phyloP scores from a whole-genome alignment of 1,140 invertebrate species.

The Panagrolaimus sp. region DNA sequence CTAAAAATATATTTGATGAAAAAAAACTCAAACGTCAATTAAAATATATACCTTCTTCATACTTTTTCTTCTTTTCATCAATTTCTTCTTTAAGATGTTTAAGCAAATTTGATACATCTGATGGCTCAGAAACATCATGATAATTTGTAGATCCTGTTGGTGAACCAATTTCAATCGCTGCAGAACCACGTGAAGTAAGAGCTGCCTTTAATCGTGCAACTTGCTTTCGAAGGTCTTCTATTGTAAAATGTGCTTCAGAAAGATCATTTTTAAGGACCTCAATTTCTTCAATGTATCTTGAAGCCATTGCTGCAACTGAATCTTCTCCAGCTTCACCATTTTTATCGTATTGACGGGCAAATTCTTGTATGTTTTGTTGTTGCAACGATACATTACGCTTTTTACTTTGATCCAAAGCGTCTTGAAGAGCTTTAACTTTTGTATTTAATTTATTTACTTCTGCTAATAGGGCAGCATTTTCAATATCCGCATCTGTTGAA shows the following conservation, averaged over 20 bases:
- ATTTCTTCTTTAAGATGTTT: conserved; percentile 41
- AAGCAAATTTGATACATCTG: conserved; percentile 39
- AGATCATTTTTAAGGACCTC: conserved; percentile 60
- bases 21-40: too few relatives aligned
- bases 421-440: conserved; percentile 16
- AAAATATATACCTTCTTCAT: too few relatives aligned
- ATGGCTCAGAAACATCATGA: conserved; percentile 33
- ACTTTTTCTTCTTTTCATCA: conserved; percentile 34
- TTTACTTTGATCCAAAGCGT: neutral
- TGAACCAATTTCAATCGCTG: conserved; percentile 49
- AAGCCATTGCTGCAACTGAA: conserved; percentile 60
- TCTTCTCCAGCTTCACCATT: conserved; percentile 55
- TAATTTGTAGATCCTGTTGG: conserved; percentile 25
- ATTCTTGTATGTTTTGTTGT: conserved; percentile 59
- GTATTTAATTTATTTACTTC: conserved; percentile 18
- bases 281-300: conserved; percentile 14
- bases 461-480: conserved; percentile 77
- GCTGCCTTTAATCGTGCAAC: conserved; percentile 48
- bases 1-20: conserved; percentile 41
- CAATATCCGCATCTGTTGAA: conserved; percentile 87
- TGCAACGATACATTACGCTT: conserved; percentile 53
- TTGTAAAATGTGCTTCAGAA: conserved; percentile 78
- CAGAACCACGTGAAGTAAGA: conserved; percentile 39
- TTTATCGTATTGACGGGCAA: conserved; percentile 38
- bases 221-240: conserved; percentile 69